Evolutionary conservation across 2,888 invertebrate species (phyloP), one percentile per base, ranked within the genome.

Genomic region (Drosophila niveifrons): DNA sequence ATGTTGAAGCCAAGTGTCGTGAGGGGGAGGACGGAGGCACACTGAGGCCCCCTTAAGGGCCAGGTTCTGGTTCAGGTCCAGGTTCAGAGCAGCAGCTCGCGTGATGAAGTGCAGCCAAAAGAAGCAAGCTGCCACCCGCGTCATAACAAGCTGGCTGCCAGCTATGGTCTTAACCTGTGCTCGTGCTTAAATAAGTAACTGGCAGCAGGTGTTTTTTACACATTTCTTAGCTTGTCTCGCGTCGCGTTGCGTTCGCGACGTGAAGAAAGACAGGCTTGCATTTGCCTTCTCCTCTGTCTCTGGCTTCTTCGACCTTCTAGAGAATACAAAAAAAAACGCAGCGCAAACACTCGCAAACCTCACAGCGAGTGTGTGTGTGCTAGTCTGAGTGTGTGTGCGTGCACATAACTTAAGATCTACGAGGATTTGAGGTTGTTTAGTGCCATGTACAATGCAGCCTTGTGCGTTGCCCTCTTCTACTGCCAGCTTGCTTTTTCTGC

Each of bases 141-240:
- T 71, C 89, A 80, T 80, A 83, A 73, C 78, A 73, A 73, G 73
- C 63, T 58, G 59, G 73, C 63, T 58, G 56, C 9, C 46, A 62
- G 78, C 62, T 50, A 43, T 66, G 36, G n/a, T 77, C 56, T 68
- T 66, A 50, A 69, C 58, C 23, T 23, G 23, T 65, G 82, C 68
- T 63, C 72, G 31, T 71, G 75, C 70, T 75, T 80, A 83, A 84
- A 89, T 81, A 57, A 64, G 58, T 64, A 86, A 90, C 75, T 89
- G 75, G 88, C 90, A 89, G 85, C 85, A 86, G 85, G 90, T 86
- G 85, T 90, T 86, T 89, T 90, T 86, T 90, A 86, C 89, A 90
- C 90, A 76, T 89, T 85, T 78, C 70, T 82, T 78, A 69, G 80
- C 81, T 69, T 72, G 90, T 72, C 79, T 76, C 76, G 86, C 90